Conservation (phyloP, 2,113 vertebrate species). For the Microtus oregoni region DNA sequence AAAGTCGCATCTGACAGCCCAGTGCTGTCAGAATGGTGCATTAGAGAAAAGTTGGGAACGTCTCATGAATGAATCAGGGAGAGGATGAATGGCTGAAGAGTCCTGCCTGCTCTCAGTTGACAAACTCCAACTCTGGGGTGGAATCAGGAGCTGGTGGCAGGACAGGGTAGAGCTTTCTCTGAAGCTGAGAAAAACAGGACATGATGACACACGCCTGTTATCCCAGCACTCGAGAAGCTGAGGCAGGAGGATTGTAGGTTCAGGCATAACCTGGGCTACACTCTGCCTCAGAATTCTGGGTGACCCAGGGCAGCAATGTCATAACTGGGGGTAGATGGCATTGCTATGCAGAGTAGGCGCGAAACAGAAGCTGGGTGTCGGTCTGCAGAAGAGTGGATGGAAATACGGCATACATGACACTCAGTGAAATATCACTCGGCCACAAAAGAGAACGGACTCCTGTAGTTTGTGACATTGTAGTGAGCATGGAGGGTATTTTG, state of each 20-base stretch:
- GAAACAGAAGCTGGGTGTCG: not conserved
- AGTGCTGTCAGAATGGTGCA: not conserved
- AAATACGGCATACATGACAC: too few species aligned
- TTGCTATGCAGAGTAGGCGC: rapidly evolving
- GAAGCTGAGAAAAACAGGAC: not conserved
- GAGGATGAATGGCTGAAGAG: not conserved
- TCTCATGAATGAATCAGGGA: constrained; percentile 50
- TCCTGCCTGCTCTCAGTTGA: not conserved
- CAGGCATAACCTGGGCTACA: not conserved
- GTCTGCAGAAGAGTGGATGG: not conserved
- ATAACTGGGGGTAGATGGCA: too few species aligned
- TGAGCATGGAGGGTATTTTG: not conserved
- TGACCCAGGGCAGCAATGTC: not conserved
- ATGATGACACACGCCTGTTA: not conserved
- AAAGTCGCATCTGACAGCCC: constrained; percentile 57
- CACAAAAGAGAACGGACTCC: not conserved
- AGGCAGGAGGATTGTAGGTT: not conserved
- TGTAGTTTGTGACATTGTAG: too few species aligned
- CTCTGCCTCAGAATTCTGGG: not conserved
- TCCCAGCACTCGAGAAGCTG: not conserved
- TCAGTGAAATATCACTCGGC: not conserved
- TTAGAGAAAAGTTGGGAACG: not conserved
- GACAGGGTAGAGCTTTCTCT: not conserved
- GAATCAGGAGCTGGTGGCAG: not conserved
- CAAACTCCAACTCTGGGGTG: not conserved